Base-by-base conservation (phyloP, 2,113 vertebrate species). In the Prunella himalayana region DNA sequence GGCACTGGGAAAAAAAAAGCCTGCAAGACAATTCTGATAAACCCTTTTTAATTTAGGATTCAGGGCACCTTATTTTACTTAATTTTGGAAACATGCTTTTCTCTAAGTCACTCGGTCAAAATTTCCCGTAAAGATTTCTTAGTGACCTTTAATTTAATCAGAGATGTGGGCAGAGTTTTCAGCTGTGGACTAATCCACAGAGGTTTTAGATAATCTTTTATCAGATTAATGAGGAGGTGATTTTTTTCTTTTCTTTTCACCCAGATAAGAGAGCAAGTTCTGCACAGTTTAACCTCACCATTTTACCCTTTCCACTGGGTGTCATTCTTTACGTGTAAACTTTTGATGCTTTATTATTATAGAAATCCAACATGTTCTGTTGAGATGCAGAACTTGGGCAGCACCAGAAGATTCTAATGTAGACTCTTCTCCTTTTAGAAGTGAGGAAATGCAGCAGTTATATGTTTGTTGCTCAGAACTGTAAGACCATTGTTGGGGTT, bases 171-270 rank as follows among this genome's bases (percentile, higher is more conserved):
- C 77, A 88, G 71, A 49, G 14, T 81, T 90, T 82, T 79, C 69
- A 88, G 10, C 70, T 86, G 41, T 64, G 73, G 53, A 44, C 51
- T 93, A 91, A 94, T 94, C 91, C 9, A 4, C 7, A 2, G 70
- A 91, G 85, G 30, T 71, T 94, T 94, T 75, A n/a, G 92, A 57
- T 89, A 92, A 88, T 93, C 87, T 96, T 77, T 93, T 68, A 91
- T 72, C 88, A 95, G 89, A 95, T 92, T 92, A 92, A 88, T 82
- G 64, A 71, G 37, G 66, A 93, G 33, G 28, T 59, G 25, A 30
- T 60, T 83, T 91, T 75, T 84, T 61, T 72, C 57, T 83, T 91
- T 75, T 84, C 57, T 72, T 64, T 68, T 24, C 31, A 47, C n/a
- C 0, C 0, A 84, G 54, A 25, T 60, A 65, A 60, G 68, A 82